Conservation (phyloP, 1,140 invertebrate genomes). For the Oedothorax gibbosus region DNA sequence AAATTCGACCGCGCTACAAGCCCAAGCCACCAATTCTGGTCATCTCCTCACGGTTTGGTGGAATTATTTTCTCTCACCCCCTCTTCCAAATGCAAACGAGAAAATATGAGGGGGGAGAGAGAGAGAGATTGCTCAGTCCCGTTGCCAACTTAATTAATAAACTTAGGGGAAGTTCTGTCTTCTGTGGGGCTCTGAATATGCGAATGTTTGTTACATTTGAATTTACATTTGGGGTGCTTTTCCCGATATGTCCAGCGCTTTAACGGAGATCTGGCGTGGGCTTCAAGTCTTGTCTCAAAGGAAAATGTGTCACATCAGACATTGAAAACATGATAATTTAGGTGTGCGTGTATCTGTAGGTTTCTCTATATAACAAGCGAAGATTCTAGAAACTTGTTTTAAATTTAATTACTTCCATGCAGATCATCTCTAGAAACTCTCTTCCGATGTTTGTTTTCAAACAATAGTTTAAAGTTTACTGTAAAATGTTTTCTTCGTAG, state of each 20-base stretch:
- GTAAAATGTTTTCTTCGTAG: too few relatives aligned
- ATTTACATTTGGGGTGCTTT: conserved; percentile 9
- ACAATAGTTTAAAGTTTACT: too few relatives aligned
- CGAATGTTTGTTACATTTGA: not conserved
- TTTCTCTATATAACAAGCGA: not conserved
- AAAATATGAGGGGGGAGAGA: not conserved
- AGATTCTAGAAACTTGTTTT: not conserved
- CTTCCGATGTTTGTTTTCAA: too few relatives aligned
- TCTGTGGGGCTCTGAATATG: not conserved
- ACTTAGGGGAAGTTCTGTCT: conserved; percentile 15
- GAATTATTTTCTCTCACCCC: conserved; percentile 17
- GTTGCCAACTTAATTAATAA: conserved; percentile 37
- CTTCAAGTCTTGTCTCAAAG: too few relatives aligned
- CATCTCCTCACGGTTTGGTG: conserved; percentile 27
- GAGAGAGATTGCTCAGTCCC: not conserved
- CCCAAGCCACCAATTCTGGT: conserved; percentile 17
- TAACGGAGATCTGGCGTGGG: not conserved
- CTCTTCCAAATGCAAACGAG: conserved; percentile 1
- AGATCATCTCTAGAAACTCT: too few relatives aligned
- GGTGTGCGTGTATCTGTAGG: not conserved
- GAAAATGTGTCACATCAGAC: too few relatives aligned
- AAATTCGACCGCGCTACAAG: not conserved
- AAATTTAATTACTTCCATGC: too few relatives aligned
- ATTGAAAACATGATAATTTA: too few relatives aligned
- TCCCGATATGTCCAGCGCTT: not conserved